Evolutionary conservation across 2,888 invertebrate species (phyloP).

Genomic region (Apotomis betuletana): DNA sequence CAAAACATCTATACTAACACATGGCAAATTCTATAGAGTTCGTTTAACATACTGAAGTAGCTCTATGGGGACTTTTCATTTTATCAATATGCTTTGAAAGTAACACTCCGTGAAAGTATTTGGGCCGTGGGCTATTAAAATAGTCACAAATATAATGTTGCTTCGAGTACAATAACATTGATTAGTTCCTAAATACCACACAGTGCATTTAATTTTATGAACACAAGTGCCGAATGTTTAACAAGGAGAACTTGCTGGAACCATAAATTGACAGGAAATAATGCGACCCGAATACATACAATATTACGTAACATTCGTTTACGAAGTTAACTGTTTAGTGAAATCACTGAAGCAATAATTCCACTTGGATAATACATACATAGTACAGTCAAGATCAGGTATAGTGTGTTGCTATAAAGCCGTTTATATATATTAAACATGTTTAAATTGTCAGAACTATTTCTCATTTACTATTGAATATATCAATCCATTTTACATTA

Average conservation of each 20-base stretch:
- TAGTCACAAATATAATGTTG: background rate
- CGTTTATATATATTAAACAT: too few species aligned
- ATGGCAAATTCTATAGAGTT: background rate
- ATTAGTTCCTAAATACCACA: background rate
- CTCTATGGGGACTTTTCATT: too few species aligned
- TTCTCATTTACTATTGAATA: background rate
- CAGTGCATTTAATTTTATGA: constrained; percentile 1
- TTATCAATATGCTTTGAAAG: too few species aligned
- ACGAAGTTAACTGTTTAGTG: constrained; percentile 58
- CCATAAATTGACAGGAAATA: constrained; percentile 50
- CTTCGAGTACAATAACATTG: too few species aligned
- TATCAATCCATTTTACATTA: background rate
- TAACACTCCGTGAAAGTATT: background rate
- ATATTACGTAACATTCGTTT: constrained; percentile 56
- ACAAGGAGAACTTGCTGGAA: constrained; percentile 1
- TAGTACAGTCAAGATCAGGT: constrained; percentile 60
- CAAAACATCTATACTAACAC: background rate
- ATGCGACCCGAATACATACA: constrained; percentile 61
- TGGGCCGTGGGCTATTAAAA: background rate
- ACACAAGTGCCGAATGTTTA: constrained; percentile 1
- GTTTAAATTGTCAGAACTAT: background rate
- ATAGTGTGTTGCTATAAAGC: background rate
- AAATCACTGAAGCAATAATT: constrained; percentile 45
- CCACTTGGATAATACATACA: constrained; percentile 43
- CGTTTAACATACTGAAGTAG: too few species aligned